Percentiles rank a stretch among this genome's conserved stretches.
phyloP scores from a whole-genome alignment of 2,113 vertebrate species.

The Psophia crepitans region DNA sequence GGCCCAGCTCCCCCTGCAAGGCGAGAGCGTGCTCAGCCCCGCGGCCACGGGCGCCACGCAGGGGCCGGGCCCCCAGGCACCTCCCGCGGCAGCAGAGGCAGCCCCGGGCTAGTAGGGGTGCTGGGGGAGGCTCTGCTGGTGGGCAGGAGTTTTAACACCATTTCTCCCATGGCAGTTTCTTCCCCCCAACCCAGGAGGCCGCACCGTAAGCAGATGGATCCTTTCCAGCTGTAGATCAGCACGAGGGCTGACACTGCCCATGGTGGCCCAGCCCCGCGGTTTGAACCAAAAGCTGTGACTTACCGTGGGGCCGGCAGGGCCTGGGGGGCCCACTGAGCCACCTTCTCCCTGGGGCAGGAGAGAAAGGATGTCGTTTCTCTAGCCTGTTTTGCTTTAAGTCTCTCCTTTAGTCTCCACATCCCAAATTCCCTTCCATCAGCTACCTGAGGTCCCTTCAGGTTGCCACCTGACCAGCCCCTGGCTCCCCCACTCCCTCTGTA shows the following conservation, averaged over 20 bases:
- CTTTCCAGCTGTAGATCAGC: not conserved
- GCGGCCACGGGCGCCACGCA: accelerated
- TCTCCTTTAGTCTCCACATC: not conserved
- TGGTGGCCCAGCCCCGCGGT: accelerated
- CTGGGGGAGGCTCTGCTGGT: not conserved
- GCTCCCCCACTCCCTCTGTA: accelerated
- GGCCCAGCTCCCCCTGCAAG: constrained; percentile 76
- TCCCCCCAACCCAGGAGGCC: accelerated
- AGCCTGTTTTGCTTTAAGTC: not conserved
- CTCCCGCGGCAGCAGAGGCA: not conserved
- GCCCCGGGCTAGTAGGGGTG: accelerated
- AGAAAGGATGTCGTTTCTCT: not conserved
- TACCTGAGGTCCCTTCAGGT: accelerated
- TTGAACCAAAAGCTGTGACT: constrained; percentile 4
- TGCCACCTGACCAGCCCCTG: not conserved
- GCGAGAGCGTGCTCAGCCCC: not conserved
- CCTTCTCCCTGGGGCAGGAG: constrained; percentile 76
- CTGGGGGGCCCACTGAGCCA: constrained; percentile 74
- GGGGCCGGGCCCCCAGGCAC: accelerated
- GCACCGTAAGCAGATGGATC: not conserved
- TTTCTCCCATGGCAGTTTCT: not conserved
- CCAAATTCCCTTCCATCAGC: not conserved
- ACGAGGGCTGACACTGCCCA: not conserved
- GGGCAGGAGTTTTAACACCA: accelerated
- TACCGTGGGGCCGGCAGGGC: constrained; percentile 76